Base-by-base conservation (phyloP, 2,888 invertebrate genomes). In the Acronicta leporina region DNA sequence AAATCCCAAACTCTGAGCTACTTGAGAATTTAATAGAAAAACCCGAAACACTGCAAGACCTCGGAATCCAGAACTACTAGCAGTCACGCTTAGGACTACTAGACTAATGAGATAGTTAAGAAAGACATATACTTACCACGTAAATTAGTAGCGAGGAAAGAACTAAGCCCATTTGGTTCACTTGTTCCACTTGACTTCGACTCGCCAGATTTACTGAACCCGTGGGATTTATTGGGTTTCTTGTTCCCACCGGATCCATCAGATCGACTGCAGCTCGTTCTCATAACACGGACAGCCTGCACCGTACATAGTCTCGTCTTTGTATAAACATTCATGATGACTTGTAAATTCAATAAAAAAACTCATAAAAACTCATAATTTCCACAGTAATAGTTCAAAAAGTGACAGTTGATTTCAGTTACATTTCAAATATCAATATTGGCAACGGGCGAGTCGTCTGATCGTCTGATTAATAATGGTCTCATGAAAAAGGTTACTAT, bases 251-350 rank as follows among this genome's bases (percentile, higher is more conserved):
- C 2, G 14, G 8, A 9, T 54, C 54, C 54, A 27, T 27, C 40
- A 3, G 25, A 20, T 13, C 2, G 6, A 11, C n/a, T 10, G 6
- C 27, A 16, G 2, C 49, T 43, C 10, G 35, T 46, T 10, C 33
- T 42, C 15, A 55, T 20, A 13, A 42, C 14, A 7, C 45, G 30
- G 7, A 43, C 1, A 13, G 38, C 13, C 8, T 47, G 46, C 4
- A 14, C 13, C 9, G 27, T 10, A 45, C 45, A 69, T 6, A 10
- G 13, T 16, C 38, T 69, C 8, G 38, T 2, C 10, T 33, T 55
- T 5, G 45, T 10, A 27, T 56, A 16, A 9, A 43, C 33, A 50
- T 47, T 50, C 70, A 66, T 69, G 10, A 16, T 40, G 5, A 16
- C 2, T 41, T 41, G 15, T 15, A 30, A 33, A 45, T 33, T 44